Evolutionary conservation across 2,888 invertebrate species (phyloP).

Genomic region (Eupeodes latifasciatus): DNA sequence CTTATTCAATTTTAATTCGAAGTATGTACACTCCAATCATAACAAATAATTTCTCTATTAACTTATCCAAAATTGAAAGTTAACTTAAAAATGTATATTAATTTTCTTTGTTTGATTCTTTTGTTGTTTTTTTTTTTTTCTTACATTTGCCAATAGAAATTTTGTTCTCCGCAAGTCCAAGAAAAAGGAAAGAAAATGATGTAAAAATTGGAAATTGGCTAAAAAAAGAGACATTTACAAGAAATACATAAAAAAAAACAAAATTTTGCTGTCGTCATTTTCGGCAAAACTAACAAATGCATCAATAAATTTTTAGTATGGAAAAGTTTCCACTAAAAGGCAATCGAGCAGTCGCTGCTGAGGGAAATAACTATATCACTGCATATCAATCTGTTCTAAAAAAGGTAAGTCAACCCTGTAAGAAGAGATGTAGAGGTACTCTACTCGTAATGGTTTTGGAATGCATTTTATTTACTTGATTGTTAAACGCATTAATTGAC

Average conservation of each 20-base stretch:
- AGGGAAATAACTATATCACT: conserved; percentile 85
- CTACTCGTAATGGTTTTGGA: conserved; percentile 21
- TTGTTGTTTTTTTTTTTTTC: conserved; percentile 42
- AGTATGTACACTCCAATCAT: conserved; percentile 40
- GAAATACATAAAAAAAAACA: not conserved
- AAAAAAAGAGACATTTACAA: conserved; percentile 8
- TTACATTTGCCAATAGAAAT: conserved; percentile 23
- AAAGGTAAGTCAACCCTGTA: conserved; percentile 85
- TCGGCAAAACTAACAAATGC: conserved; percentile 32
- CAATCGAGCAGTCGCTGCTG: conserved; percentile 85
- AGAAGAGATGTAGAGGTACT: not conserved
- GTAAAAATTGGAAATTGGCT: conserved; percentile 14
- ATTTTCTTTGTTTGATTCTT: conserved; percentile 57
- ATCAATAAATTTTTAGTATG: conserved; percentile 83
- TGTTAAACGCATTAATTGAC: conserved; percentile 28
- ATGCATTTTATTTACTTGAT: conserved; percentile 59
- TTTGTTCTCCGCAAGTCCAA: conserved; percentile 46
- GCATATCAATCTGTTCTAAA: conserved; percentile 87
- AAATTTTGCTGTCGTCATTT: conserved; percentile 35
- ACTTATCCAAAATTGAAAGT: conserved; percentile 15
- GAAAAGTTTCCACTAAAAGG: conserved; percentile 89
- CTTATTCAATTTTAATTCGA: conserved; percentile 54
- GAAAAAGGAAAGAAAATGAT: conserved; percentile 29
- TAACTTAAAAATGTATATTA: conserved; percentile 12
- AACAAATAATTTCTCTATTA: conserved; percentile 9